Percentiles rank a stretch among this genome's conserved stretches.
phyloP scores from a whole-genome alignment of 2,888 invertebrate species.

The Stegana nigrithorax region DNA sequence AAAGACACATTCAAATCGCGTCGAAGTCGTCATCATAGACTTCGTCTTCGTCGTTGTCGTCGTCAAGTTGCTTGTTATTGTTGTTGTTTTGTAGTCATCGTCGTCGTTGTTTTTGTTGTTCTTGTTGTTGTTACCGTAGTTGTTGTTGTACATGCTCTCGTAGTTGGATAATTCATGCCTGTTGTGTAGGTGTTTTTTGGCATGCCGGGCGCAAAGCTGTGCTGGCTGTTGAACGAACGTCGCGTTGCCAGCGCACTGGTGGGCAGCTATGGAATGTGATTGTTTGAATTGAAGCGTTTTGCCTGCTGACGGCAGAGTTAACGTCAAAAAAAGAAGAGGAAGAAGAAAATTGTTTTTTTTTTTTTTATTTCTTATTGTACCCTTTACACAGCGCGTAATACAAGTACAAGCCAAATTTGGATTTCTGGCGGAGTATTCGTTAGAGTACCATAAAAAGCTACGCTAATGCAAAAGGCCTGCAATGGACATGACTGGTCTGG shows the following conservation, averaged over 20 bases:
- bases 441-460: too few species aligned
- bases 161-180: slow-evolving; percentile 18
- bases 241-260: slow-evolving; percentile 30
- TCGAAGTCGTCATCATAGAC: neutral
- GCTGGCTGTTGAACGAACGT: neutral
- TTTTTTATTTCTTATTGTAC: neutral
- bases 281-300: slow-evolving; percentile 41
- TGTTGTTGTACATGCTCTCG: slow-evolving; percentile 25
- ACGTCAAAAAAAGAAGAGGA: too few species aligned
- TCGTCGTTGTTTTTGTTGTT: slow-evolving; percentile 1
- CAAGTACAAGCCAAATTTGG: too few species aligned
- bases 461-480: too few species aligned
- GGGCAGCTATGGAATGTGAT: slow-evolving; percentile 48
- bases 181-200: slow-evolving; percentile 13
- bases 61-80: neutral
- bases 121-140: neutral
- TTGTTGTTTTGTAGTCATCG: slow-evolving; percentile 1
- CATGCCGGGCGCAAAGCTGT: neutral
- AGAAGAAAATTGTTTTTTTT: too few species aligned
- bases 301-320: too few species aligned
- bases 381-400: neutral
- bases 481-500: too few species aligned
- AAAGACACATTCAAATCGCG: slow-evolving; percentile 5
- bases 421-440: neutral
- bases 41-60: neutral